These are phyloP conservation scores for Dasyurus viverrinus DNA, from an alignment of 2,113 vertebrate genomes.

Conservation along the genomic window DNA sequence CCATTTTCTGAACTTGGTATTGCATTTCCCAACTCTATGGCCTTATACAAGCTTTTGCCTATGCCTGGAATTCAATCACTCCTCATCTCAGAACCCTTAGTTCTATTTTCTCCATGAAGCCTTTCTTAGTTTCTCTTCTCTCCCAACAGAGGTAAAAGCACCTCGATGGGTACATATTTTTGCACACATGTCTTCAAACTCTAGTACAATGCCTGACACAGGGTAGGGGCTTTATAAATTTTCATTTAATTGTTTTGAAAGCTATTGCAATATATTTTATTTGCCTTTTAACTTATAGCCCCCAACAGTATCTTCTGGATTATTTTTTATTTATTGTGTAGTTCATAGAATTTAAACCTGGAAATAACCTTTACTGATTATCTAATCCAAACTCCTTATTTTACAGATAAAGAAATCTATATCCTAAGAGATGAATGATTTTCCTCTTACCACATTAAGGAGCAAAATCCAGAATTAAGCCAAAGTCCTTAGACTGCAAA, in stretches of 20 bases:
- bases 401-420: neutral
- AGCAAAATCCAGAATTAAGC: neutral
- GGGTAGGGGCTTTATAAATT: too few relatives aligned
- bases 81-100: neutral
- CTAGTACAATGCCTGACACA: too few relatives aligned
- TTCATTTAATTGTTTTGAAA: too few relatives aligned
- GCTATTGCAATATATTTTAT: too few relatives aligned
- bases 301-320: neutral
- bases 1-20: neutral
- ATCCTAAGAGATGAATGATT: neutral
- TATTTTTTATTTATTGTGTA: neutral
- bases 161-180: too few relatives aligned
- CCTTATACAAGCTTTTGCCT: neutral
- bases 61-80: neutral
- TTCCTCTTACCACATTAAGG: neutral
- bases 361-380: neutral
- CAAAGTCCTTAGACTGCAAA: neutral
- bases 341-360: neutral
- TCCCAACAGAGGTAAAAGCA: too few relatives aligned
- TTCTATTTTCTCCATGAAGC: too few relatives aligned
- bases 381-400: neutral
- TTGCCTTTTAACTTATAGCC: too few relatives aligned
- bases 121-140: too few relatives aligned
- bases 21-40: neutral
- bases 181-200: too few relatives aligned